A percentile compares a stretch with the other conserved stretches of the same genome.
Conservation (phyloP, 2,113 vertebrate genomes). For the Diadophis punctatus region DNA sequence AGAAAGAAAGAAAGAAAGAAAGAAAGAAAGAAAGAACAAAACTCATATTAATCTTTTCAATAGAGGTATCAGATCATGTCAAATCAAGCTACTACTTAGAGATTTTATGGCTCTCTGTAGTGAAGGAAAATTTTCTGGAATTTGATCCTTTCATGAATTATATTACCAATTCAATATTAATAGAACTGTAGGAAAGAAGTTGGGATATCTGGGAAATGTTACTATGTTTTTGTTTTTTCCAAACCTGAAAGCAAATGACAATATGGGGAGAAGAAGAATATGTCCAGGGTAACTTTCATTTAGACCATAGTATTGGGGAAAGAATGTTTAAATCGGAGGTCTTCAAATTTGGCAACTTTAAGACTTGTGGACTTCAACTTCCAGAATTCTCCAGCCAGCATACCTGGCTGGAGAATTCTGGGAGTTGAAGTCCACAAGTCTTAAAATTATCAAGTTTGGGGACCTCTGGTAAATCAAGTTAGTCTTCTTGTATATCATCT, state of each 20-base stretch:
- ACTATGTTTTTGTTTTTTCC: neutral
- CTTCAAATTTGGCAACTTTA: no score
- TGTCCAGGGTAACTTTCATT: neutral
- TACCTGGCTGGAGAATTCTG: no score
- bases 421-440: no score
- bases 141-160: neutral
- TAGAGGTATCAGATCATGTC: neutral
- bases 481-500: neutral
- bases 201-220: neutral
- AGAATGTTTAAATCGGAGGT: neutral
- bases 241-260: neutral
- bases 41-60: accelerated
- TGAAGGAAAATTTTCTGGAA: neutral
- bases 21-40: accelerated
- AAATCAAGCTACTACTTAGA: neutral
- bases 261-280: neutral
- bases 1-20: no score
- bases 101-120: neutral
- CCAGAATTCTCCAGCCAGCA: no score
- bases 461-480: neutral
- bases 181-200: neutral
- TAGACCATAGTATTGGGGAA: neutral
- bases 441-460: no score
- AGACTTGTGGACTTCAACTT: no score
- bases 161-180: neutral